These are phyloP conservation scores for Euclidia mi DNA, from an alignment of 2,888 invertebrate species.

Conservation along the genomic window DNA sequence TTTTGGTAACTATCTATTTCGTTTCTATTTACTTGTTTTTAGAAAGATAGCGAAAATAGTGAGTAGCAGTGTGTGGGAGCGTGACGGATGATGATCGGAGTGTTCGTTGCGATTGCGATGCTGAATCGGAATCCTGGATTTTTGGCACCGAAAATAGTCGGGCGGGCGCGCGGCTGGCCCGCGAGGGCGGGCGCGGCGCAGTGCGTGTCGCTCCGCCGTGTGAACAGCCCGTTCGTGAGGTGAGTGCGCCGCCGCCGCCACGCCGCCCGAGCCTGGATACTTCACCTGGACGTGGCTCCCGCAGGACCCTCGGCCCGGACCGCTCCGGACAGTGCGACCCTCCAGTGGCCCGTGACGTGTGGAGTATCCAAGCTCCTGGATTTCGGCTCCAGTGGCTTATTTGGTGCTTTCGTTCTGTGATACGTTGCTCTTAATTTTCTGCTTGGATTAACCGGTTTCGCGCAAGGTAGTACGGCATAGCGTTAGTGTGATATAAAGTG, in stretches of 20 bases:
- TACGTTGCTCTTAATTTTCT: conserved; percentile 50
- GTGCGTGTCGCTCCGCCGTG: conserved; percentile 90
- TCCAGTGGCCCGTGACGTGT: conserved; percentile 61
- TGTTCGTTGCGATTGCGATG: conserved; percentile 73
- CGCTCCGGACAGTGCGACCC: conserved; percentile 41
- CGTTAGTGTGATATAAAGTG: conserved; percentile 51
- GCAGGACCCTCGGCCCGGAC: conserved; percentile 34
- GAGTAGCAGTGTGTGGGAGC: conserved; percentile 69
- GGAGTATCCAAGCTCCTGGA: conserved; percentile 80
- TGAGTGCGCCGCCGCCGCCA: conserved; percentile 69
- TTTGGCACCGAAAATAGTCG: conserved; percentile 90
- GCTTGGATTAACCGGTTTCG: conserved; percentile 41
- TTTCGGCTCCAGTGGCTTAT: conserved; percentile 54
- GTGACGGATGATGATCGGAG: conserved; percentile 70
- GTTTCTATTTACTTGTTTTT: no score
- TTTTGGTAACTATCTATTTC: no score
- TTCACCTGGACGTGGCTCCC: conserved; percentile 57
- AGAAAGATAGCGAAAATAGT: conserved; percentile 56
- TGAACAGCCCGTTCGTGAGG: conserved; percentile 89
- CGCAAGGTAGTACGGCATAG: conserved; percentile 38
- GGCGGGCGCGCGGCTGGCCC: conserved; percentile 80
- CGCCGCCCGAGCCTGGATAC: conserved; percentile 74
- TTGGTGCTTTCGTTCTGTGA: conserved; percentile 67
- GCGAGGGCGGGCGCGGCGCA: conserved; percentile 82
- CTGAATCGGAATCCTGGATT: conserved; percentile 86